Percentiles rank a stretch among this genome's conserved stretches.
Conservation (phyloP, 1,140 invertebrate genomes). For the fruit fly (Drosophila melanogaster) region DNA sequence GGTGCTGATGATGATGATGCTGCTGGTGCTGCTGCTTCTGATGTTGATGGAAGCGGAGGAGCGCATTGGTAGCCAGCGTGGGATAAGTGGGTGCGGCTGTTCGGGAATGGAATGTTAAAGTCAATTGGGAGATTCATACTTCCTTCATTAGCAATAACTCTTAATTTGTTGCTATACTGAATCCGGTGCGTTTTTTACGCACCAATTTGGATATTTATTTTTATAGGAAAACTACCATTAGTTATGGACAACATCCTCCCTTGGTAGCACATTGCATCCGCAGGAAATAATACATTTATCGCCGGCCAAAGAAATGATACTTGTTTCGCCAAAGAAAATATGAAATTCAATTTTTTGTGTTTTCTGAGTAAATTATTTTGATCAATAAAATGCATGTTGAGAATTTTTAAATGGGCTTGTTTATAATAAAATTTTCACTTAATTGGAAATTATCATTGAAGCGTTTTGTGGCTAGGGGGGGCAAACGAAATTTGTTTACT, state of each 20-base stretch:
- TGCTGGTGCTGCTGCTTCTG: constrained; percentile 60
- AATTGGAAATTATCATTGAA: constrained; percentile 78
- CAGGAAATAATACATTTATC: constrained; percentile 54
- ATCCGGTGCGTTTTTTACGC: constrained; percentile 19
- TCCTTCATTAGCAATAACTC: constrained; percentile 1
- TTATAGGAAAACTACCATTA: constrained; percentile 35
- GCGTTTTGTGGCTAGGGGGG: constrained; percentile 53
- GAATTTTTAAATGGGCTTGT: constrained; percentile 82
- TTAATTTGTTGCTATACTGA: not conserved
- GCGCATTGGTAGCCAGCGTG: constrained; percentile 61
- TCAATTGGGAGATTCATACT: not conserved
- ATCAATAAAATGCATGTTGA: constrained; percentile 70
- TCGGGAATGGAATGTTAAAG: not conserved
- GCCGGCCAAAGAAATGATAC: constrained; percentile 42
- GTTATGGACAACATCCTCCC: constrained; percentile 49
- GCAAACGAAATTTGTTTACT: constrained; percentile 28
- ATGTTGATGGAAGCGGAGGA: constrained; percentile 76
- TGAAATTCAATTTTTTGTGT: constrained; percentile 27
- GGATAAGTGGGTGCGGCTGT: constrained; percentile 54
- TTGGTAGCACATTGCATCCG: constrained; percentile 47
- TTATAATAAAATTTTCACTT: constrained; percentile 84
- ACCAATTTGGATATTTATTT: constrained; percentile 58
- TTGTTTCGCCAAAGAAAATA: constrained; percentile 31
- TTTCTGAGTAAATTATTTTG: constrained; percentile 72
- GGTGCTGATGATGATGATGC: constrained; percentile 44